Evolutionary conservation across 92 coral and sea anemone species (phyloP), one percentile per base, ranked within the genome.

Genomic region (Zoanthus sansibaricus): DNA sequence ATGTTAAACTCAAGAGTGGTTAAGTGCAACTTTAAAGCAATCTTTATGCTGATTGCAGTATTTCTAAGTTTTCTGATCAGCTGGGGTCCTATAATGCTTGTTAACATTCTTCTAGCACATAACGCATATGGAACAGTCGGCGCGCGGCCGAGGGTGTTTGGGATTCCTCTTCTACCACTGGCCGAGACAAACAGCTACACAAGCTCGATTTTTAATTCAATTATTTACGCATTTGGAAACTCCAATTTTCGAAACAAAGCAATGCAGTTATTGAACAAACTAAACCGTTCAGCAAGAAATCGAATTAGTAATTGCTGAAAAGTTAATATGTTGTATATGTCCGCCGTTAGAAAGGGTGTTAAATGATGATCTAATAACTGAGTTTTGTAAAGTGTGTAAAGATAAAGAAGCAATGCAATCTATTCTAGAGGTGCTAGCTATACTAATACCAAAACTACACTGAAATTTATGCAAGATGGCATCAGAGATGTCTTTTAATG

Each of bases 21-120:
- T 21, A 91, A 32, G 59, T 86, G 91, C 7, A 91, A 91, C 51
- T 44, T 82, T 13, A 88, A 90, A 66, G 93, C 96, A 2, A 77
- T 83, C 21, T 77, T 62, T 71, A 91, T 91, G 93, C 74, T 91
- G 48, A 18, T 74, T 11, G 49, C 87, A 20, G 93, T 94, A 7
- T 89, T 94, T 7, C 17, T 92, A 20, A 83, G 91, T 75, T 91
- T 91, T 87, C 80, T 84, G 11, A 9, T 94, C 4, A 91, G 96
- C 87, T 94, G 96, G 96, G 94, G 95, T 2, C 96, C 96, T 0
- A 21, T 94, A 45, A 89, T 91, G 94, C 64, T 89, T 4, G 78
- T 94, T 21, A 87, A 91, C 33, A 30, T 91, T 49, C 13, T 84
- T 10, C 55, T 73, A 18, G 89, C 74, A 13, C 64, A 78, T 4